A percentile compares a stretch with the other conserved stretches of the same genome.
phyloP scores from a whole-genome alignment of 2,113 vertebrate genomes.

The Alouatta palliata region DNA sequence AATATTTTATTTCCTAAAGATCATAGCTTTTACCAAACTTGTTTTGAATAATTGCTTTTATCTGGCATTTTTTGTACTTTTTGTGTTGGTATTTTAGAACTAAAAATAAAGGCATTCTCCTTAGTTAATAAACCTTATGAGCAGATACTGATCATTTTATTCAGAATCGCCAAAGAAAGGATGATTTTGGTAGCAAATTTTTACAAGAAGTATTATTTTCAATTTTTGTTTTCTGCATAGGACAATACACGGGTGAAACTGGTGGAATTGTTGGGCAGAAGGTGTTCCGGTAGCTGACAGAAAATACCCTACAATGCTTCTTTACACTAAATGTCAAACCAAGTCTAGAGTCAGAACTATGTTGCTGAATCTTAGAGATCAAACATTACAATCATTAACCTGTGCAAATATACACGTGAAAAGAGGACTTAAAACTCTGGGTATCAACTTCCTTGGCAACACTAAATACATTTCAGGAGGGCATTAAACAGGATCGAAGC shows the following conservation, averaged over 20 bases:
- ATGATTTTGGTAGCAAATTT: not conserved
- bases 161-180: not conserved
- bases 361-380: not conserved
- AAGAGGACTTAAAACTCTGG: not conserved
- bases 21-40: not conserved
- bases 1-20: slow-evolving; percentile 46
- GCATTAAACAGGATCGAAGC: not conserved
- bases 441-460: not conserved
- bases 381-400: not conserved
- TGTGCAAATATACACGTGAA: not conserved
- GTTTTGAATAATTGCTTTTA: not conserved
- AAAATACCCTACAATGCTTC: not conserved
- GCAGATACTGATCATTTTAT: slow-evolving; percentile 5
- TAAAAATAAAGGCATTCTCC: not conserved
- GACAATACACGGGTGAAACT: not conserved
- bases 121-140: slow-evolving; percentile 1
- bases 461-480: not conserved
- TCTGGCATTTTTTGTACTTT: not conserved
- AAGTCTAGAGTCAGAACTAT: not conserved
- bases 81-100: not conserved
- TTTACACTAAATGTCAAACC: not conserved
- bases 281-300: not conserved
- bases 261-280: not conserved
- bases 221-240: not conserved
- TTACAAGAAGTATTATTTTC: not conserved